Base-by-base conservation (phyloP, 2,113 vertebrate genomes). In the Melanocharis versteri region DNA sequence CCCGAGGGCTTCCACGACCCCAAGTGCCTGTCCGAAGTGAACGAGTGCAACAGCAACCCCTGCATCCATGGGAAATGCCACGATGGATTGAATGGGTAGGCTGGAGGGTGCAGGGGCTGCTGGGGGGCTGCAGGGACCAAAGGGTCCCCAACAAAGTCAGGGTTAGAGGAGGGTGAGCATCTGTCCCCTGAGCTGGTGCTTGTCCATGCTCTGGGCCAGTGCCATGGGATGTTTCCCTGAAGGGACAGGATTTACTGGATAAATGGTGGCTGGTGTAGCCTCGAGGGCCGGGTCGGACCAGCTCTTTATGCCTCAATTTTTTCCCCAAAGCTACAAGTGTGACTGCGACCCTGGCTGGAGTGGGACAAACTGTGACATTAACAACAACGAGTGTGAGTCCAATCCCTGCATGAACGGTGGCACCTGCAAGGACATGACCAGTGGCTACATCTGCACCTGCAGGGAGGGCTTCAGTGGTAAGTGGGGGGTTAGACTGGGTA, bases 401-500 rank as follows among this genome's bases (percentile, higher is more conserved):
- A 99, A 99, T 88, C 99, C 99, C 4, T 99, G 99, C 15, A 98
- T 98, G 98, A 99, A 99, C 0, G 99, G 99, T 9, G 99, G 99
- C 70, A 98, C 99, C 95, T 99, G 99, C 97, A 99, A 98, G 92
- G 99, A 99, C 96, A 99, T 99, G 99, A 99, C 99, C 96, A 98
- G 99, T 2, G 99, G 99, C 89, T 99, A 99, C 24, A 98, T 99
- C 76, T 99, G 99, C 94, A 98, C 98, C 66, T 99, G 99, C 96
- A 98, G 97, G 7, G 97, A 98, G 35, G 99, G 99, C 87, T 99
- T 99, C 98, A 99, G 98, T 0, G 99, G 99, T 90, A 35, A 90
- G 87, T 53, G 31, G 8, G 11, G 40, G 6, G 7, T 61, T 69
- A 19, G 24, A 4, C 5, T 13, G 40, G 61, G 24, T 53, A 40